Percentiles rank a stretch among this genome's conserved stretches.
Conservation (phyloP, 2,888 invertebrate species). For the Corythucha ciliata region DNA sequence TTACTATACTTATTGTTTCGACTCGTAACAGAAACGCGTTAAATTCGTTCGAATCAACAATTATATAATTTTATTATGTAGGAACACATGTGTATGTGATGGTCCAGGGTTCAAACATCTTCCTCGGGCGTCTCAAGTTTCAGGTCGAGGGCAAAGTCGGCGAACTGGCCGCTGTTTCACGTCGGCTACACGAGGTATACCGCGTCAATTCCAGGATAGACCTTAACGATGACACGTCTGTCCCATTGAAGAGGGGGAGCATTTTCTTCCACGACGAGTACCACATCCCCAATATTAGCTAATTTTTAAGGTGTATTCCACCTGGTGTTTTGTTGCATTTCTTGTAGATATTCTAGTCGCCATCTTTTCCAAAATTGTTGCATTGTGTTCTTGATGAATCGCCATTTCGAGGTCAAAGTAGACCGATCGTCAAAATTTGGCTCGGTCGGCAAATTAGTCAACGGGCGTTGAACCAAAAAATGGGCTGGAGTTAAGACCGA, state of each 20-base stretch:
- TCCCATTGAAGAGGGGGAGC: constrained; percentile 11
- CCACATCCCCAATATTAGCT: constrained; percentile 8
- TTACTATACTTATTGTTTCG: too few species aligned
- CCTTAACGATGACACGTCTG: not conserved
- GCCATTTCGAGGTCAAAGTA: constrained; percentile 5
- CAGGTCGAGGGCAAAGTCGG: too few species aligned
- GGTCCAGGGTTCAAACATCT: too few species aligned
- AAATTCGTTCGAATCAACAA: too few species aligned
- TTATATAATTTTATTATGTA: too few species aligned
- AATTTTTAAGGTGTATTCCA: constrained; percentile 10
- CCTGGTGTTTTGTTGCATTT: not conserved
- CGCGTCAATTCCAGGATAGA: constrained; percentile 3
- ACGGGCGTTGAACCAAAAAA: constrained; percentile 5
- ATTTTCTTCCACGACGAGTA: constrained; percentile 5
- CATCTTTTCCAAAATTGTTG: constrained; percentile 9
- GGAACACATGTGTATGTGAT: too few species aligned
- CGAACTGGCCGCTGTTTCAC: too few species aligned
- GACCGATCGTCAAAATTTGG: not conserved
- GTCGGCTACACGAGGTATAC: constrained; percentile 1
- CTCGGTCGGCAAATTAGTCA: not conserved
- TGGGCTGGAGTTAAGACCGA: not conserved
- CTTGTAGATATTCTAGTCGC: constrained; percentile 10
- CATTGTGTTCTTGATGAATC: not conserved
- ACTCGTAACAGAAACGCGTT: too few species aligned
- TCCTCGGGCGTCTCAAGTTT: too few species aligned